Evolutionary conservation across 1,140 invertebrate genomes (phyloP), one percentile per base, ranked within the genome.

Genomic region (Sycobia sp.): DNA sequence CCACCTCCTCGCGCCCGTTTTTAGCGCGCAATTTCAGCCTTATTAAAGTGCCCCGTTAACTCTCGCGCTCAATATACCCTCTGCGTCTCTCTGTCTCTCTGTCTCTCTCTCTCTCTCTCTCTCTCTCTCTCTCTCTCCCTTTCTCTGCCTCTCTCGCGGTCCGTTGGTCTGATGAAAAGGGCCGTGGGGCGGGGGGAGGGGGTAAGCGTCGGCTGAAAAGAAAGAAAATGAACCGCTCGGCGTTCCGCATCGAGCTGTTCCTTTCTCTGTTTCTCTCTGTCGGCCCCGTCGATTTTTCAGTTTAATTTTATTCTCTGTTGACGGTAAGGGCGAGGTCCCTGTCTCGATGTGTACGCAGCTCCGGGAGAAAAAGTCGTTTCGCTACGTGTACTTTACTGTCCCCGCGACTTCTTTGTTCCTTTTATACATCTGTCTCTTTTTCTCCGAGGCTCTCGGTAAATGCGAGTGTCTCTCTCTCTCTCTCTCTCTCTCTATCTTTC

Each of bases 241-340:
- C 11, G 16, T 11, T 23, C 1, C 23, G 36, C 27, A 14, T 1
- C 14, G 9, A 16, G 14, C n/a, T n/a, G n/a, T n/a, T n/a, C n/a
- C 27, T 49, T 11, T 32, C 46, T 49, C 49, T 20, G 2, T 9
- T 10, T 32, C 36, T 51, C 32, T 23, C n/a, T n/a, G n/a, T n/a
- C n/a, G n/a, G n/a, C n/a, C n/a, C n/a, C n/a, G n/a, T n/a, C n/a
- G 47, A 51, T 51, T 51, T 34, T 50, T 60, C 47, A 61, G 53
- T 61, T 61, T 53, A 50, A 61, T 61, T 53, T 53, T 53, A 61
- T 32, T 53, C n/a, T n/a, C 39, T 44, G 38, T 53, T 51, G 49
- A 53, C 58, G 47, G 23, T 34, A 32, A 18, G 27, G 44, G 49
- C 11, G 22, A n/a, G n/a, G n/a, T n/a, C n/a, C n/a, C n/a, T n/a